Conservation (phyloP, 2,888 invertebrate species). For the Copidosoma aretas region DNA sequence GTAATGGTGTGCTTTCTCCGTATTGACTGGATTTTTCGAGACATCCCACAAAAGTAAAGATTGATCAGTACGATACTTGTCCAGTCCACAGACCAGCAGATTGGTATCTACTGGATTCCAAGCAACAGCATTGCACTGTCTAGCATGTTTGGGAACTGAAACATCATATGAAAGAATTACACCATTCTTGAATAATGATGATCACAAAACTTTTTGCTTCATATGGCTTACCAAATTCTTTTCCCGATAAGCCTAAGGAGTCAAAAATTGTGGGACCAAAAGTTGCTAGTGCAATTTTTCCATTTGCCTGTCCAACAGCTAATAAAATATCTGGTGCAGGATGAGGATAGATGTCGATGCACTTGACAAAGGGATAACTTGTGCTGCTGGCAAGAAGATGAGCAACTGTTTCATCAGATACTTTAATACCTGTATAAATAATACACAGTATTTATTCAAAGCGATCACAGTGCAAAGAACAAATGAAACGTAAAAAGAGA, state of each 20-base stretch:
- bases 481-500: conserved; percentile 11
- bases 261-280: conserved; percentile 76
- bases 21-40: conserved; percentile 62
- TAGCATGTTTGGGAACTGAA: conserved; percentile 80
- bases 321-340: conserved; percentile 79
- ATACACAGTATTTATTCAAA: neutral
- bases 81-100: conserved; percentile 84
- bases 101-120: conserved; percentile 87
- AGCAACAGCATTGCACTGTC: conserved; percentile 85
- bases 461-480: neutral
- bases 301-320: conserved; percentile 88
- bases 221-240: conserved; percentile 71
- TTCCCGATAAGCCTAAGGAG: conserved; percentile 72
- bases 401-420: conserved; percentile 75
- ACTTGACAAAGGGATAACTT: conserved; percentile 80
- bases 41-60: conserved; percentile 92
- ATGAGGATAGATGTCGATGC: conserved; percentile 85
- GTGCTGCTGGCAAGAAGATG: conserved; percentile 76
- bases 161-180: neutral
- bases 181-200: too few species aligned
- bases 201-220: neutral
- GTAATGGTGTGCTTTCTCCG: conserved; percentile 58
- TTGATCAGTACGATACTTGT: conserved; percentile 87
- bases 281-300: conserved; percentile 82
- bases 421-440: conserved; percentile 67